Evolutionary conservation across 2,113 vertebrate genomes (phyloP), one percentile per base, ranked within the genome.

Genomic region (Psilopsiagon aymara): DNA sequence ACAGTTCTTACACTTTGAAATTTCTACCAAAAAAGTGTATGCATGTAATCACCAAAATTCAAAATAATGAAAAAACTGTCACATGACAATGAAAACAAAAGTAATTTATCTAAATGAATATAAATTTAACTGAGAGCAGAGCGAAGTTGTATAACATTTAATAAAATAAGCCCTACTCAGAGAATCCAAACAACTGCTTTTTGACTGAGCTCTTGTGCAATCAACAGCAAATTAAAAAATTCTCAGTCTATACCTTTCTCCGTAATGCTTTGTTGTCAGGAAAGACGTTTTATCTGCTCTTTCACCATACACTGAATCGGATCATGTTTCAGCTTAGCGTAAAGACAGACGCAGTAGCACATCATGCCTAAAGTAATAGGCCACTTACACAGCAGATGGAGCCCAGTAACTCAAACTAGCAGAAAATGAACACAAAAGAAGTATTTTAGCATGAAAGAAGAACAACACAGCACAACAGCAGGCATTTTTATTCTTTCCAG

Each of bases 321-420:
- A 62, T 73, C 44, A 28, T 20, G 16, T 52, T 79, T 59, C 44
- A 66, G 9, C 18, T 80, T 73, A 90, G 47, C 2, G 1, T 47
- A 76, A 85, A 88, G 67, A 44, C 17, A 71, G 81, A 82, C 78
- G 66, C 62, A 91, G 60, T 71, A 81, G 51, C 55, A 68, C 51
- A 84, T 82, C 79, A 80, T 62, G 85, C 59, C 82, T 90, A 66
- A 68, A 91, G 78, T 90, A 76, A 57, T 63, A 27, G 83, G 60
- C 46, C 28, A 59, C 37, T 94, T 77, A 80, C 14, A 66, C 9
- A 80, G 75, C 92, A 93, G 71, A 93, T 90, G 71, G 86, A 97
- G 71, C 37, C 44, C 76, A 66, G 68, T 46, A 52, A 57, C 63
- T 82, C 78, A 62, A 70, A 39, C 59, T 62, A 73, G 71, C 73